Percentiles rank a stretch among this genome's conserved stretches.
Evolutionary conservation across 2,797 vertebrate genomes (phyloP).

Genomic region (Paratrypauchen microcephalus): DNA sequence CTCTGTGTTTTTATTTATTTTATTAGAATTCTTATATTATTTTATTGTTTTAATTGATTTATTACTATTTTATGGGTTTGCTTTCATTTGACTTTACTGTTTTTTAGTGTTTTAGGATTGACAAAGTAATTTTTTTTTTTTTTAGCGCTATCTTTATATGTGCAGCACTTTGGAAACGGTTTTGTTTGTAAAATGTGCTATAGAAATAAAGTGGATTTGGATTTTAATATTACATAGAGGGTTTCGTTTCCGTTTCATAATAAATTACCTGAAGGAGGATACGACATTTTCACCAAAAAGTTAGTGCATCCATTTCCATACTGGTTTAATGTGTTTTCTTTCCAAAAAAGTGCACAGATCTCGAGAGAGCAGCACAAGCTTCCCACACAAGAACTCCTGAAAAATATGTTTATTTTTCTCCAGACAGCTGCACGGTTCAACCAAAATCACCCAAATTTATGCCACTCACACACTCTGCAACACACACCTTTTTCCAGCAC

Average conservation of each 20-base stretch:
- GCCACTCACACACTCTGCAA: background rate
- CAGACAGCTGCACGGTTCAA: slow-evolving; percentile 9
- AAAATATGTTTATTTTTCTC: slow-evolving; percentile 8
- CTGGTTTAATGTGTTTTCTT: slow-evolving; percentile 1
- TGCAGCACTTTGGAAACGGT: no score
- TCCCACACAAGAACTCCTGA: slow-evolving; percentile 7
- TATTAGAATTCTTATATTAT: no score
- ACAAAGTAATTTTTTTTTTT: background rate
- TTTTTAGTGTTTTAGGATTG: no score
- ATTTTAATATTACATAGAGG: background rate
- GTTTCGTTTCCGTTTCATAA: background rate
- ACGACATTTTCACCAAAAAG: background rate
- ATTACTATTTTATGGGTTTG: no score
- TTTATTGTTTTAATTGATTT: no score
- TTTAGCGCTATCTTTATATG: no score
- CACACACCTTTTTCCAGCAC: background rate
- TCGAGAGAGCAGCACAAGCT: background rate
- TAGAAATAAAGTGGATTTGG: no score
- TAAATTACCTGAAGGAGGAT: background rate
- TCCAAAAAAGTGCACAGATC: slow-evolving; percentile 5
- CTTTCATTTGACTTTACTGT: no score
- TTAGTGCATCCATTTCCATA: background rate
- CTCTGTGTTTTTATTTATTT: no score
- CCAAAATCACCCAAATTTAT: slow-evolving; percentile 1
- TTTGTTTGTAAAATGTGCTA: no score